phyloP scores from a whole-genome alignment of 2,888 invertebrate species.

The Blomia tropicalis region DNA sequence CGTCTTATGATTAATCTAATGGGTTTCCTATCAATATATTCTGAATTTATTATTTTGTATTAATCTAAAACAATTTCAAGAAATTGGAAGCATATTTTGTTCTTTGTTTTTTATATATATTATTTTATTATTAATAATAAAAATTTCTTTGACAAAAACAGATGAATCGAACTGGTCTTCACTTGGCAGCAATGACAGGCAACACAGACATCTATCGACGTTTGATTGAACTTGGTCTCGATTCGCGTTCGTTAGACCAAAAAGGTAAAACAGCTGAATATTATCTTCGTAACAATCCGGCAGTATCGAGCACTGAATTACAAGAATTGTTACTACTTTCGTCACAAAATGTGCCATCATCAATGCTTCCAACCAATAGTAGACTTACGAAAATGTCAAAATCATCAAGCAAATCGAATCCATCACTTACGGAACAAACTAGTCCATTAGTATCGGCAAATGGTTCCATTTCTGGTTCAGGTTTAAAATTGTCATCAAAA shows the following conservation, averaged over 20 bases:
- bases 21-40: too few relatives aligned
- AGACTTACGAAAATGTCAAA: background rate
- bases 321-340: background rate
- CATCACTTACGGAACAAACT: background rate
- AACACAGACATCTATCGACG: slow-evolving; percentile 29
- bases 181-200: slow-evolving; percentile 30
- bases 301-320: background rate
- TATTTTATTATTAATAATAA: background rate
- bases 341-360: background rate
- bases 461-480: background rate
- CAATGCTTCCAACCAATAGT: slow-evolving; percentile 1
- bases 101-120: background rate
- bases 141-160: slow-evolving; percentile 11
- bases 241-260: slow-evolving; percentile 29
- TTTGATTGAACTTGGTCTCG: slow-evolving; percentile 28
- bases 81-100: background rate
- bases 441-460: background rate
- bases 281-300: slow-evolving; percentile 26
- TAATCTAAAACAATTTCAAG: background rate
- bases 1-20: too few relatives aligned
- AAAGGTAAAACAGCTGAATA: slow-evolving; percentile 30
- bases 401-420: background rate
- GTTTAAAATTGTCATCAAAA: background rate
- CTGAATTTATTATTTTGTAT: background rate
- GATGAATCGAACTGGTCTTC: slow-evolving; percentile 29